Conservation (phyloP, 2,797 vertebrate species). For the Carcharodon carcharias region DNA sequence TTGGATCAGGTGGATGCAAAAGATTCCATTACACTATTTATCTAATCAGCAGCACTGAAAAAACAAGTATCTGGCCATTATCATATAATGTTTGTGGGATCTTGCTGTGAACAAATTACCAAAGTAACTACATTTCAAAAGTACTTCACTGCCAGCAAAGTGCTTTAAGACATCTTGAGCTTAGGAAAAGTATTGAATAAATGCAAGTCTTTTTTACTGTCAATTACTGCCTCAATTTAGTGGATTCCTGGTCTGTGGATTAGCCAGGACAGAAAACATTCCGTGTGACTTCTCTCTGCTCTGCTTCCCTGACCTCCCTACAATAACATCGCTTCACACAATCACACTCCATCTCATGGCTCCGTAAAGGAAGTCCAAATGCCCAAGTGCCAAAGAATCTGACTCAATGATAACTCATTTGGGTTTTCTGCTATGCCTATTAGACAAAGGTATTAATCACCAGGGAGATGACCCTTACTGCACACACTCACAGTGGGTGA, state of each 20-base stretch:
- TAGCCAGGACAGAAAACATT: slow-evolving; percentile 1
- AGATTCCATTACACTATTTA: not conserved
- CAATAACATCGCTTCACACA: not conserved
- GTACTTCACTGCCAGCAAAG: not conserved
- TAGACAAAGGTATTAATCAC: slow-evolving; percentile 2
- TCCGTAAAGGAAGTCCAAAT: not conserved
- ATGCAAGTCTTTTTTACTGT: not conserved
- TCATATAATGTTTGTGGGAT: not conserved
- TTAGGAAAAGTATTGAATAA: not conserved
- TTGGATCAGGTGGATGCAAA: not conserved
- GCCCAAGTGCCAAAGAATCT: not conserved
- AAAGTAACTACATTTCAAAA: not conserved
- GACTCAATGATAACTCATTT: not conserved
- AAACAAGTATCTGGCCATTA: no score
- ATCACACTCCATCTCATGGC: not conserved
- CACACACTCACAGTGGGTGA: not conserved
- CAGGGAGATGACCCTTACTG: slow-evolving; percentile 6
- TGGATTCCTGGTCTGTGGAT: not conserved
- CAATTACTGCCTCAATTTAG: not conserved
- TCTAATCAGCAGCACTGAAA: not conserved
- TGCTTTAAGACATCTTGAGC: not conserved
- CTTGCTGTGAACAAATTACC: not conserved
- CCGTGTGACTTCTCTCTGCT: not conserved
- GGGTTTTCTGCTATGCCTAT: not conserved
- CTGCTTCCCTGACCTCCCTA: not conserved